phyloP scores from a whole-genome alignment of 1,140 invertebrate genomes.

The Reticulitermes speratus region DNA sequence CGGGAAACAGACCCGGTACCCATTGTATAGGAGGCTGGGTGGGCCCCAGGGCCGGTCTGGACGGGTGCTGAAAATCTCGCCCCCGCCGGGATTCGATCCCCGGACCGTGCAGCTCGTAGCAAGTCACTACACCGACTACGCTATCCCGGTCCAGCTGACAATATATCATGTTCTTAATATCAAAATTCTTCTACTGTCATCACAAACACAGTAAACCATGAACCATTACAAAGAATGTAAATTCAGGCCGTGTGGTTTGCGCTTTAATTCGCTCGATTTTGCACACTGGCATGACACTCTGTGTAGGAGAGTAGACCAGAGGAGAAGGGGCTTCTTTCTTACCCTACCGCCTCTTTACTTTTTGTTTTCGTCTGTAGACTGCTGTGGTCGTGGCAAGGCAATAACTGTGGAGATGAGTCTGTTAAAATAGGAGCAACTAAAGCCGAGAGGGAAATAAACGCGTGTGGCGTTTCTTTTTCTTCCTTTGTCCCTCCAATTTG shows the following conservation, averaged over 20 bases:
- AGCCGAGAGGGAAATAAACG: neutral
- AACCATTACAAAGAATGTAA: too few species aligned
- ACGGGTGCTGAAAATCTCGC: too few species aligned
- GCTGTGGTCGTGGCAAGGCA: neutral
- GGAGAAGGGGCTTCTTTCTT: neutral
- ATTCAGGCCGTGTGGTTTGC: neutral
- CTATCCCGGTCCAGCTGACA: too few species aligned
- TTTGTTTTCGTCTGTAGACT: neutral
- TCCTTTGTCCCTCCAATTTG: neutral
- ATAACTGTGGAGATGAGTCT: slow-evolving; percentile 2
- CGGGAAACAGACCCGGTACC: too few species aligned
- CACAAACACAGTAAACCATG: too few species aligned
- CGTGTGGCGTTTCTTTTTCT: neutral
- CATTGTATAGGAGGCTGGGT: too few species aligned
- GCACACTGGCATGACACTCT: neutral
- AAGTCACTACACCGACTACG: too few species aligned
- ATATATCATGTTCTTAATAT: too few species aligned
- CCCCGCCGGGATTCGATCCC: too few species aligned
- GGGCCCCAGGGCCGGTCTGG: too few species aligned
- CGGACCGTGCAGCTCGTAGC: too few species aligned
- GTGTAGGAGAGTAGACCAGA: neutral
- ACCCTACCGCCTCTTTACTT: neutral
- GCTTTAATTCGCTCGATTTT: neutral
- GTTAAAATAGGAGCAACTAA: slow-evolving; percentile 5
- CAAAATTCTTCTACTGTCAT: too few species aligned